Percentiles rank a stretch among this genome's conserved stretches.
Evolutionary conservation across 1,140 invertebrate species (phyloP).

Genomic region (Drosophila subobscura): DNA sequence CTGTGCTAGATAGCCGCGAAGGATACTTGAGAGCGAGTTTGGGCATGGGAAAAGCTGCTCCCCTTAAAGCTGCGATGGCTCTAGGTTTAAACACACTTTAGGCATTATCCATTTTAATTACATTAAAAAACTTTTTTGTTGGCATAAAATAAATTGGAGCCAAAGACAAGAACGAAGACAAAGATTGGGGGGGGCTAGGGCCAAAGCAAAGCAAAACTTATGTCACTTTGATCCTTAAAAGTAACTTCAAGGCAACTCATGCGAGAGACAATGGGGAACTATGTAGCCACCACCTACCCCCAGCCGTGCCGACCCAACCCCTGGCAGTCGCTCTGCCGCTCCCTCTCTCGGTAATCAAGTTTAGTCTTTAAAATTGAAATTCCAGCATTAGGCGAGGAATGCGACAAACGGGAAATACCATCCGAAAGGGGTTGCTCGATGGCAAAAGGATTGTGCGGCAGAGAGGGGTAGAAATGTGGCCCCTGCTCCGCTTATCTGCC

Average conservation of each 20-base stretch:
- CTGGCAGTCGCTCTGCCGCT: slow-evolving; percentile 45
- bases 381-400: slow-evolving; percentile 75
- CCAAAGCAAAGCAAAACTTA: slow-evolving; percentile 52
- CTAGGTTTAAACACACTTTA: slow-evolving; percentile 69
- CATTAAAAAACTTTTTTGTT: slow-evolving; percentile 68
- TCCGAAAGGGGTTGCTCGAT: slow-evolving; percentile 26
- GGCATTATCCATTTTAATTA: slow-evolving; percentile 76
- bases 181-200: background rate
- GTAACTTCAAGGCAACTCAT: slow-evolving; percentile 69
- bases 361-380: slow-evolving; percentile 82
- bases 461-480: background rate
- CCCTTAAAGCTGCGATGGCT: slow-evolving; percentile 56
- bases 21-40: too few relatives aligned
- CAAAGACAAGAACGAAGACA: slow-evolving; percentile 22
- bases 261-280: slow-evolving; percentile 66
- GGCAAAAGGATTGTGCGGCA: slow-evolving; percentile 21
- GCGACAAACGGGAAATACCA: slow-evolving; percentile 45
- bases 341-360: slow-evolving; percentile 63
- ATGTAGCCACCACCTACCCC: slow-evolving; percentile 9
- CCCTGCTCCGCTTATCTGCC: slow-evolving; percentile 45
- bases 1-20: slow-evolving; percentile 34
- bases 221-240: slow-evolving; percentile 75
- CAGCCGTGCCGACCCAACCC: background rate
- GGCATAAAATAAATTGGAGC: slow-evolving; percentile 75
- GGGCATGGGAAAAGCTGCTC: slow-evolving; percentile 7